Evolutionary conservation across 2,113 vertebrate species (phyloP).

Genomic region (Dicaeum eximium): DNA sequence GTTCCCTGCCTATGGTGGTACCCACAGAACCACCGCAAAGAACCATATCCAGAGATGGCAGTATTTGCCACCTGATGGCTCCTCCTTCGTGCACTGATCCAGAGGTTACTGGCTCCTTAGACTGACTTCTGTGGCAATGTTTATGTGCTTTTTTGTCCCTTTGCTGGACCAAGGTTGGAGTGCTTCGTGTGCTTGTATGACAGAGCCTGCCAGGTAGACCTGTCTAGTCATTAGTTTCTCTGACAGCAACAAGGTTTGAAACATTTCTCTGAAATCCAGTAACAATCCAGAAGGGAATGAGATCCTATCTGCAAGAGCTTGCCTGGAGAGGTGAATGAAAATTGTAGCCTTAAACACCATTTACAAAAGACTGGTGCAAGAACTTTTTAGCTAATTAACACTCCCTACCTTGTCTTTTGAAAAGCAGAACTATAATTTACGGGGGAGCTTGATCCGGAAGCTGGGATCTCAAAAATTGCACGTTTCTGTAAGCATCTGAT

Average conservation of each 20-base stretch:
- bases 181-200: rapidly evolving
- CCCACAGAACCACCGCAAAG: too few relatives aligned
- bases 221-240: background rate
- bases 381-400: background rate
- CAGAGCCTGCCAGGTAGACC: background rate
- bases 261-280: background rate
- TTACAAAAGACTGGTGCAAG: background rate
- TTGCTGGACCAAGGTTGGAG: background rate
- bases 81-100: background rate
- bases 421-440: background rate
- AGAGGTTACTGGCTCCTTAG: background rate
- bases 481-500: background rate
- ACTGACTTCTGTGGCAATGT: background rate
- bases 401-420: background rate
- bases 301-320: background rate
- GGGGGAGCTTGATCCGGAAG: background rate
- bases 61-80: background rate
- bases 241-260: background rate
- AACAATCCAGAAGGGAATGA: background rate
- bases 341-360: background rate
- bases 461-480: background rate
- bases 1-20: too few relatives aligned
- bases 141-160: background rate
- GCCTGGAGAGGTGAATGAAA: background rate
- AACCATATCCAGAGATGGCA: background rate